A percentile compares a stretch with the other conserved stretches of the same genome.
Evolutionary conservation across 2,113 vertebrate genomes (phyloP).

Genomic region (Alligator mississippiensis): DNA sequence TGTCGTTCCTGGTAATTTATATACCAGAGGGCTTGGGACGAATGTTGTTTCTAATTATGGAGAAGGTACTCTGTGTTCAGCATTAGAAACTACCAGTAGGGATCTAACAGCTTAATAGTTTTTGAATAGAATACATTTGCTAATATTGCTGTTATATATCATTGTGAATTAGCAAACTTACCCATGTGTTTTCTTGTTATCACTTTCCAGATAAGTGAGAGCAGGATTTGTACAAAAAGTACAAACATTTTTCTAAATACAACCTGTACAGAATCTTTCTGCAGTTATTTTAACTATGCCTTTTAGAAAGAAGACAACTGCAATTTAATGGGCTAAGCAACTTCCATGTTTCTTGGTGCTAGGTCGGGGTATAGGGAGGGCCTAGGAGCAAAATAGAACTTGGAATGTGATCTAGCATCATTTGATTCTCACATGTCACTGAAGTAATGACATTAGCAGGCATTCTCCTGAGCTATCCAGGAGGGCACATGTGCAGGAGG

Average conservation of each 20-base stretch:
- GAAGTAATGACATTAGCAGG: slow-evolving; percentile 6
- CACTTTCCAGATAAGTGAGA: background rate
- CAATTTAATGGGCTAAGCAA: background rate
- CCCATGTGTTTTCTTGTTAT: background rate
- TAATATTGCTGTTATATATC: background rate
- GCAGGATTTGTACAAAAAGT: background rate
- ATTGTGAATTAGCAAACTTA: background rate
- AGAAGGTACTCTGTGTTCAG: slow-evolving; percentile 5
- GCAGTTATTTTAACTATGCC: background rate
- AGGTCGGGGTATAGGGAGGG: background rate
- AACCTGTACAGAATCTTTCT: background rate
- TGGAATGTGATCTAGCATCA: background rate
- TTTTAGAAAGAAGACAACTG: background rate
- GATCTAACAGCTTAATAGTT: slow-evolving; percentile 41
- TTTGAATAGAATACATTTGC: slow-evolving; percentile 6
- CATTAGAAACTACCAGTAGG: background rate
- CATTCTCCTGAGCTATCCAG: background rate
- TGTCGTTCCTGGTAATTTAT: slow-evolving; percentile 44
- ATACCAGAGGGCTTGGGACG: slow-evolving; percentile 57
- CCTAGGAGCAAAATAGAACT: slow-evolving; percentile 15
- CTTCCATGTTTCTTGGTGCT: background rate
- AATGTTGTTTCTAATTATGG: slow-evolving; percentile 71
- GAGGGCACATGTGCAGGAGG: background rate
- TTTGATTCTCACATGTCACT: slow-evolving; percentile 17
- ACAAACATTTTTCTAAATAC: background rate